Base-by-base conservation (phyloP, 2,888 invertebrate species). In the Caenorhabditis zanzibari region DNA sequence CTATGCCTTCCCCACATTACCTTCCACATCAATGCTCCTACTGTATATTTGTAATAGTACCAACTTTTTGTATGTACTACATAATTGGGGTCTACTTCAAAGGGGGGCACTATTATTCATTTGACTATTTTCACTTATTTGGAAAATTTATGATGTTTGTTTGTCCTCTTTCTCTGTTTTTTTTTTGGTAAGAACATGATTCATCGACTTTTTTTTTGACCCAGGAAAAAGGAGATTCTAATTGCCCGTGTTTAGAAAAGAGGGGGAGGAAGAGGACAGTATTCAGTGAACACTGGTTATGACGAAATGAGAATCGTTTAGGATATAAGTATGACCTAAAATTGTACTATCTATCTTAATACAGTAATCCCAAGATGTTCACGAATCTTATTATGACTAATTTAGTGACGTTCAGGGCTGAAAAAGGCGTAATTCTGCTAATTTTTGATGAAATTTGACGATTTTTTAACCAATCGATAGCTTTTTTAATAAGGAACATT, bases 101-200 rank as follows among this genome's bases (percentile, higher is more conserved):
- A 10, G 14, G 52, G 52, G 52, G 52, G 26, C 26, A 24, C 22
- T 54, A 54, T 54, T 54, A 54, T 54, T 54, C 26, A 24, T 54
- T 26, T 24, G 2, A 3, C 2, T 54, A 14, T 54, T 54, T 54
- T 26, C 14, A 1, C 3, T 10, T 12, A n/a, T n/a, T 54, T 22
- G 12, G 10, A 54, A 54, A 54, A 54, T 54, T 54, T 49, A 49
- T 49, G 38, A 38, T 32, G 32, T 32, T 32, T 32, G 32, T 32
- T 7, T 32, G 32, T 32, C 32, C 32, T 32, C 16, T 44, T 14
- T 44, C 16, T 44, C 6, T 44, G n/a, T 5, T 7, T 7, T 2
- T 9, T 44, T 44, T 44, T 44, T 44, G n/a, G n/a, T 10, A 52
- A 52, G 22, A 24, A 22, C 7, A 54, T 54, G 54, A 54, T 54